These are phyloP conservation scores for Muntiacus reevesi DNA, from an alignment of 2,113 vertebrate genomes.

Conservation along the genomic window DNA sequence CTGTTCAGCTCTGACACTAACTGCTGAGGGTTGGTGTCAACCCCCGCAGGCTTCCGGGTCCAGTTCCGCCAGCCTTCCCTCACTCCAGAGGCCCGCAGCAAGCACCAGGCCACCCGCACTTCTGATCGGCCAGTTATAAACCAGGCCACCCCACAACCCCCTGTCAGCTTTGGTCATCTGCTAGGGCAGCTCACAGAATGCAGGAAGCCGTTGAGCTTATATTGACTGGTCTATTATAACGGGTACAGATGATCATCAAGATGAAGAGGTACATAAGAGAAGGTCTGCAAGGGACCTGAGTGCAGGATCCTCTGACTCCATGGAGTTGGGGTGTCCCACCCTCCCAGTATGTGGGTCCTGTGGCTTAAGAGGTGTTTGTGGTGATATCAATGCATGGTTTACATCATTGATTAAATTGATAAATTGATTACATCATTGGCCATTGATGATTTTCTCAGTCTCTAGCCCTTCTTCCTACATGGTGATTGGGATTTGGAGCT, in stretches of 20 bases:
- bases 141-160: too few relatives aligned
- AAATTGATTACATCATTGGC: background rate
- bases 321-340: background rate
- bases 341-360: rapidly evolving
- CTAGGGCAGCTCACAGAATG: background rate
- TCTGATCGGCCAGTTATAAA: background rate
- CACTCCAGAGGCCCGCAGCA: rapidly evolving
- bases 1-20: background rate
- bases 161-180: background rate
- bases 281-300: background rate
- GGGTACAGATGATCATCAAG: background rate
- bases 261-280: background rate
- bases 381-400: too few relatives aligned
- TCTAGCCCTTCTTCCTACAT: background rate
- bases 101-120: rapidly evolving
- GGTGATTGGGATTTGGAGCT: background rate
- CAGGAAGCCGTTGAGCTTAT: background rate
- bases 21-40: background rate
- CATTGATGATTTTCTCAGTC: rapidly evolving
- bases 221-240: background rate
- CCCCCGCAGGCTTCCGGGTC: too few relatives aligned
- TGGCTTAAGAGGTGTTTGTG: background rate
- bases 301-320: background rate
- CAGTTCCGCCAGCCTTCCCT: background rate
- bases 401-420: too few relatives aligned